phyloP scores from a whole-genome alignment of 2,888 invertebrate genomes.

The Leucoptera coffeella region DNA sequence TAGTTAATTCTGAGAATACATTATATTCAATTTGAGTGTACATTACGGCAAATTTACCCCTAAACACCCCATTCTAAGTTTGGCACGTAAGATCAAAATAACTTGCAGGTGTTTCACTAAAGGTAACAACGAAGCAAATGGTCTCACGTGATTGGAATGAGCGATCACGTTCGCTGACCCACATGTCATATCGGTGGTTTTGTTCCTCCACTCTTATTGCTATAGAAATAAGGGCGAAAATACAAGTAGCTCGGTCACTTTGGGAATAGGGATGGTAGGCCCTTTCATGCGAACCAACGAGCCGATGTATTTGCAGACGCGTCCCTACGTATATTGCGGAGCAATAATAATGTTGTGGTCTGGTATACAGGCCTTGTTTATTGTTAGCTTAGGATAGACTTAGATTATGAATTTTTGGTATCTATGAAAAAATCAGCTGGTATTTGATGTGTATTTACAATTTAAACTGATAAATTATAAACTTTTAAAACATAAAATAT shows the following conservation, averaged over 20 bases:
- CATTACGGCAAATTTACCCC: too few species aligned
- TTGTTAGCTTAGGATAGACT: too few species aligned
- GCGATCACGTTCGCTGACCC: conserved; percentile 15
- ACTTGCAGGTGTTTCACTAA: conserved; percentile 4
- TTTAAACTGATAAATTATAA: too few species aligned
- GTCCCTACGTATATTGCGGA: conserved; percentile 2
- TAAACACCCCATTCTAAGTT: too few species aligned
- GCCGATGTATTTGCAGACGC: conserved; percentile 4
- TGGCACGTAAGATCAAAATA: not conserved
- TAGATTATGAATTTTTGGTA: too few species aligned
- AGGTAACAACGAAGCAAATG: conserved; percentile 29
- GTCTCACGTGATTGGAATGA: conserved; percentile 28
- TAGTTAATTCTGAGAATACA: too few species aligned
- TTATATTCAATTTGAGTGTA: too few species aligned
- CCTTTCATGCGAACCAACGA: conserved; percentile 4
- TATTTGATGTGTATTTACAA: too few species aligned
- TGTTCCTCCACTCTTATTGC: not conserved
- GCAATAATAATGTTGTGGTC: conserved; percentile 1
- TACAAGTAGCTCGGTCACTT: not conserved
- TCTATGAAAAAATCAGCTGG: too few species aligned
- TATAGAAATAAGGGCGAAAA: not conserved
- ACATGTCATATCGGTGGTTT: conserved; percentile 8
- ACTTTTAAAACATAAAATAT: too few species aligned
- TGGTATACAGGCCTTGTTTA: not conserved
- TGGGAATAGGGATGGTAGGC: not conserved